These are phyloP conservation scores for Mormyrus hasselquistii DNA, from an alignment of 2,797 vertebrate genomes.

Conservation along the genomic window DNA sequence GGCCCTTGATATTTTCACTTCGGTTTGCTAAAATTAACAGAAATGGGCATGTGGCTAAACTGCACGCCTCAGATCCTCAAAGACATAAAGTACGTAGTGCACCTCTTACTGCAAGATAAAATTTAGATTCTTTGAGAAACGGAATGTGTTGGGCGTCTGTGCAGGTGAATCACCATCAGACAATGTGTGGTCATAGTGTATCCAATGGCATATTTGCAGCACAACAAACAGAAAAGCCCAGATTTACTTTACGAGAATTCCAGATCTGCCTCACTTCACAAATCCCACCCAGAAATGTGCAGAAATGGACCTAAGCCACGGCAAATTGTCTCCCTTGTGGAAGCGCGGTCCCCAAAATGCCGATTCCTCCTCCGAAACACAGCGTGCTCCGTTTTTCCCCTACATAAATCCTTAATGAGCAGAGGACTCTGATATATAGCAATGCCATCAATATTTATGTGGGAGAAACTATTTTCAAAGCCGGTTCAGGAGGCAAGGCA, in stretches of 20 bases:
- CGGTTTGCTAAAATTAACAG: background rate
- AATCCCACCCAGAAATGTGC: conserved; percentile 44
- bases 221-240: background rate
- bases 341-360: conserved; percentile 42
- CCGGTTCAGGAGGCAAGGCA: conserved; percentile 57
- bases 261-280: conserved; percentile 23
- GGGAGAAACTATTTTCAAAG: conserved; percentile 64
- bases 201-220: background rate
- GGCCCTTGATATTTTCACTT: background rate
- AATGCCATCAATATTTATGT: conserved; percentile 70
- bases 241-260: background rate
- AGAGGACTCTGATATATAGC: conserved; percentile 53
- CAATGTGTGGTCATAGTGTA: background rate
- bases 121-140: background rate
- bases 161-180: background rate
- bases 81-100: background rate
- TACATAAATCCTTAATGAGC: conserved; percentile 67
- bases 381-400: conserved; percentile 33
- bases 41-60: background rate
- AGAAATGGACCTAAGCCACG: conserved; percentile 46
- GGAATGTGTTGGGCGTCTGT: background rate
- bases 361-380: conserved; percentile 36
- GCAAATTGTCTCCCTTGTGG: conserved; percentile 49
- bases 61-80: background rate
- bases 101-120: background rate